Evolutionary conservation across 1,140 invertebrate species (phyloP), one percentile per base, ranked within the genome.

Genomic region (Leptestheria dahalacensis): DNA sequence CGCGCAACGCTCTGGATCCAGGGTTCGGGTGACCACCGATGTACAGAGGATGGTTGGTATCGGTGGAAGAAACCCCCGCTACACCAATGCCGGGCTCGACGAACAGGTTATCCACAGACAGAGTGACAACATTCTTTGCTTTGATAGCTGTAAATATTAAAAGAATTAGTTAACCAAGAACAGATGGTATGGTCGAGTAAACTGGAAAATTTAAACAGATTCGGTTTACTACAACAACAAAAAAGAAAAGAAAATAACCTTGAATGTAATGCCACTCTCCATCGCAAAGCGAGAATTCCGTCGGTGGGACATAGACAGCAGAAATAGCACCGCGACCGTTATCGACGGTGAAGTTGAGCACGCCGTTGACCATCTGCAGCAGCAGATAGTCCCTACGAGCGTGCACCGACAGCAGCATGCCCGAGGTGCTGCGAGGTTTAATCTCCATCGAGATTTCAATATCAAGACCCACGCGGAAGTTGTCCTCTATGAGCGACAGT

Each of bases 201-300:
- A 15, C 33, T n/a, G n/a, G n/a, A n/a, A n/a, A n/a, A n/a, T n/a
- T n/a, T n/a, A n/a, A n/a, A n/a, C n/a, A n/a, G n/a, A 12, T 51
- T 0, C 12, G 20, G 49, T 15, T 51, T 53, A 24, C 26, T 15
- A 24, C 15, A 57, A 12, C 47, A 28, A 57, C 6, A 3, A 33
- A 47, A n/a, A 24, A 11, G 28, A 20, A n/a, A 3, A 46, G 2
- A 12, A 23, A 10, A 64, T 69, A 73, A 92, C 89, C 86, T 77
- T 83, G 75, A 65, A 96, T 86, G 15, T 75, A 83, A 68, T 97
- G 93, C 91, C 93, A 97, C 26, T 89, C 76, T 29, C 94, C 93
- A 75, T 98, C 91, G 70, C 94, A 97, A 25, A 91, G 77, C 26
- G 80, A 78, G 68, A 84, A 80, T 28, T 82, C 77, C n/a, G 78